Evolutionary conservation across 2,797 vertebrate species (phyloP), one percentile per base, ranked within the genome.

Genomic region (Sebastes iracundus): DNA sequence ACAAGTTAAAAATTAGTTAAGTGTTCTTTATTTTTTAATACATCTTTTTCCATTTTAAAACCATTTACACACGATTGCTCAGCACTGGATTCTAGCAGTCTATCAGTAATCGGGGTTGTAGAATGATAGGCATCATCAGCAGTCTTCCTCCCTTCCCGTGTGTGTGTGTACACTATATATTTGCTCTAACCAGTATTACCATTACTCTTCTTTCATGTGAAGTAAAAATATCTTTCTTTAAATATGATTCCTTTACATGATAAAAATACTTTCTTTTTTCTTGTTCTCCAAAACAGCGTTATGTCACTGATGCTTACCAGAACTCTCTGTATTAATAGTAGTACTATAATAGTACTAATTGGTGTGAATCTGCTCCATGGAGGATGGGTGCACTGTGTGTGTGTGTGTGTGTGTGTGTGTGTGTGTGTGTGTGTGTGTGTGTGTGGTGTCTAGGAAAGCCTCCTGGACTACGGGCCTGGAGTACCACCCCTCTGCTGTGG

Each of bases 201-300:
- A 27, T 86, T 82, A 77, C 32, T 90, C 62, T 95, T 96, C 72
- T 96, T 96, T 96, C 94, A 96, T 92, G 95, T 96, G 96, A 97
- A 96, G 96, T 97, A 97, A 99, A 99, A 99, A 99, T 98, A 99
- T 96, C 96, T 97, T 96, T 97, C 95, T 98, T 96, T 97, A 94
- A 94, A 95, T 97, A 97, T 96, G 97, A 96, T 96, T 97, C 96
- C 95, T 97, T 96, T 96, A 97, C 96, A 96, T 95, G 97, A 98
- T 98, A 99, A 99, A 99, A 99, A 99, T 99, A 98, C 96, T 97
- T 96, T 95, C 88, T 79, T 84, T 82, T 82, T 77, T 70, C 32
- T 61, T 79, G 59, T 75, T 79, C 67, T 97, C 95, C 96, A 97
- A 97, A 97, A 97, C 96, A 96, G 95, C 65, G 92, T 96, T 78